Evolutionary conservation across 1,140 invertebrate species (phyloP).

Genomic region (Pseudoatta argentina): DNA sequence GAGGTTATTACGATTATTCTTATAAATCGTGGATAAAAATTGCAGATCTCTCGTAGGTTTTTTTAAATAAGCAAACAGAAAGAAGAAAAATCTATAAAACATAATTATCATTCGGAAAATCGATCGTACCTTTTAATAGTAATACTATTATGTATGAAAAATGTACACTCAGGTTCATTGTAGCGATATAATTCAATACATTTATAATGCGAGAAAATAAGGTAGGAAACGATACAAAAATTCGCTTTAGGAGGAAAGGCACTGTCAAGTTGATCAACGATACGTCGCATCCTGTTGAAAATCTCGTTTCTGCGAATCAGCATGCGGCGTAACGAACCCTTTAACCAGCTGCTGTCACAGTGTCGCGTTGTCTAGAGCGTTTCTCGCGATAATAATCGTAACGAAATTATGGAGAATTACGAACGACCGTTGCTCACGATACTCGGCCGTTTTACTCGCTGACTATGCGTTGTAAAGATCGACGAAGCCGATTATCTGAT

Average conservation of each 20-base stretch:
- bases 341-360: constrained; percentile 53
- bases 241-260: constrained; percentile 1
- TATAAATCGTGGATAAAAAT: too few relatives aligned
- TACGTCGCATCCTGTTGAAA: constrained; percentile 73
- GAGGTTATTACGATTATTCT: constrained; percentile 13
- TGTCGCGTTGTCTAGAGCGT: constrained; percentile 20
- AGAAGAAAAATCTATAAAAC: neutral
- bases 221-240: constrained; percentile 45
- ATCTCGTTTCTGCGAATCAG: constrained; percentile 52
- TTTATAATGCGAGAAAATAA: constrained; percentile 1
- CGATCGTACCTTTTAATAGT: too few relatives aligned
- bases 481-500: neutral
- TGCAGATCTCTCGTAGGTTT: neutral
- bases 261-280: constrained; percentile 61
- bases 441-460: constrained; percentile 16
- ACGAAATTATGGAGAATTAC: constrained; percentile 43
- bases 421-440: constrained; percentile 35
- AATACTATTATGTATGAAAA: neutral
- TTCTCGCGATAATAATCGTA: constrained; percentile 59
- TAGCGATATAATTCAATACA: too few relatives aligned
- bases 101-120: constrained; percentile 10
- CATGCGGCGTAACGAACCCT: constrained; percentile 68
- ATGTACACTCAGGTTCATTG: neutral
- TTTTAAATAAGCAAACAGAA: neutral
- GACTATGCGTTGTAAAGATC: constrained; percentile 18